Evolutionary conservation across 2,113 vertebrate genomes (phyloP).

Genomic region (Hymenochirus boettgeri): DNA sequence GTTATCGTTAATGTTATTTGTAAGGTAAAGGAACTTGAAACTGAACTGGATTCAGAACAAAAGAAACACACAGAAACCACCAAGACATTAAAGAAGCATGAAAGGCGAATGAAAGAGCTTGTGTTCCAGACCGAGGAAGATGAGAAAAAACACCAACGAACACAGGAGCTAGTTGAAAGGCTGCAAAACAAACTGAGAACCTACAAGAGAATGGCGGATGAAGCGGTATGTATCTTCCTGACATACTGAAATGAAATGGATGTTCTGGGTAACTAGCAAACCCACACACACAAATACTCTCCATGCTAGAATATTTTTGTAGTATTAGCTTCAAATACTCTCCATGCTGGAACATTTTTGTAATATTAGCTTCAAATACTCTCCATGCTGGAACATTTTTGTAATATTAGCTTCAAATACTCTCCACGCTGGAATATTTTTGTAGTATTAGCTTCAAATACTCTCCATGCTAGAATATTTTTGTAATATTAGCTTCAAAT

Average conservation of each 20-base stretch:
- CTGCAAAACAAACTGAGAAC: conserved; percentile 64
- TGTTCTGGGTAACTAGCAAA: not conserved
- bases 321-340: too few species aligned
- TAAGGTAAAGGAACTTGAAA: conserved; percentile 63
- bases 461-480: too few species aligned
- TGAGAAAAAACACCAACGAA: conserved; percentile 62
- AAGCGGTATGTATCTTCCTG: conserved; percentile 44
- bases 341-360: too few species aligned
- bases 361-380: conserved; percentile 12
- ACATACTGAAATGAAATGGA: too few species aligned
- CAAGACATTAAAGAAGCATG: conserved; percentile 59
- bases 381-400: too few species aligned
- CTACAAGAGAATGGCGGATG: conserved; percentile 61
- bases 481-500: too few species aligned
- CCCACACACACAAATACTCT: not conserved
- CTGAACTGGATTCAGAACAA: conserved; percentile 57
- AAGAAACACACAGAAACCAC: conserved; percentile 55
- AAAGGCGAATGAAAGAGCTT: conserved; percentile 58
- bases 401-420: too few species aligned
- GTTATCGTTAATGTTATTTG: too few species aligned
- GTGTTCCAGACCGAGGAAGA: conserved; percentile 64
- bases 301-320: too few species aligned
- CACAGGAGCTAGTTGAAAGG: conserved; percentile 65
- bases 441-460: too few species aligned
- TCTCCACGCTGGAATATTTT: too few species aligned